Conservation (phyloP, 2,888 invertebrate species). For the Deilephila elpenor region DNA sequence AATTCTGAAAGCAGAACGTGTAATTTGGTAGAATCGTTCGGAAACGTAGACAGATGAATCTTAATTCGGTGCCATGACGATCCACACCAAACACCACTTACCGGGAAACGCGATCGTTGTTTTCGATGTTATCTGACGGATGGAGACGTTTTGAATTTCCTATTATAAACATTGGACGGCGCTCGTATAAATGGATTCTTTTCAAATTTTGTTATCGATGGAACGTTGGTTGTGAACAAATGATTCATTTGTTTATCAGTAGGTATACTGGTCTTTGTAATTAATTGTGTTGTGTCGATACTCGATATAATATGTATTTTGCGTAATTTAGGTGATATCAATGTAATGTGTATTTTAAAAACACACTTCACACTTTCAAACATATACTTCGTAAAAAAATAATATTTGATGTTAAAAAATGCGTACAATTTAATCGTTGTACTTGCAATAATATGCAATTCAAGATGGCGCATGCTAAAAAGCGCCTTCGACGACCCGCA, state of each 20-base stretch:
- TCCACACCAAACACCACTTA: constrained; percentile 57
- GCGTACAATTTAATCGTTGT: no score
- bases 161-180: constrained; percentile 13
- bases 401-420: neutral
- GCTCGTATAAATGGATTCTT: constrained; percentile 9
- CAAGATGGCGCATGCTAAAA: no score
- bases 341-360: no score
- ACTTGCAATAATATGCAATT: no score
- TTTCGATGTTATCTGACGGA: constrained; percentile 56
- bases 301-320: neutral
- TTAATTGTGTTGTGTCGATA: neutral
- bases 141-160: constrained; percentile 36
- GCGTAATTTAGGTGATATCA: neutral
- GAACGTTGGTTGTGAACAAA: constrained; percentile 15
- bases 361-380: no score
- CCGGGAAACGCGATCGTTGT: constrained; percentile 63
- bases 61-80: constrained; percentile 52
- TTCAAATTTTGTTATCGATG: constrained; percentile 5
- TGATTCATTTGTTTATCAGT: neutral
- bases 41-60: constrained; percentile 55
- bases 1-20: constrained; percentile 21
- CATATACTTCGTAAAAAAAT: no score
- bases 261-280: neutral
- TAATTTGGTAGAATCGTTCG: constrained; percentile 48
- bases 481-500: neutral